Evolutionary conservation across 1,140 invertebrate species (phyloP).

Genomic region (Thalassaphorura encarpata): DNA sequence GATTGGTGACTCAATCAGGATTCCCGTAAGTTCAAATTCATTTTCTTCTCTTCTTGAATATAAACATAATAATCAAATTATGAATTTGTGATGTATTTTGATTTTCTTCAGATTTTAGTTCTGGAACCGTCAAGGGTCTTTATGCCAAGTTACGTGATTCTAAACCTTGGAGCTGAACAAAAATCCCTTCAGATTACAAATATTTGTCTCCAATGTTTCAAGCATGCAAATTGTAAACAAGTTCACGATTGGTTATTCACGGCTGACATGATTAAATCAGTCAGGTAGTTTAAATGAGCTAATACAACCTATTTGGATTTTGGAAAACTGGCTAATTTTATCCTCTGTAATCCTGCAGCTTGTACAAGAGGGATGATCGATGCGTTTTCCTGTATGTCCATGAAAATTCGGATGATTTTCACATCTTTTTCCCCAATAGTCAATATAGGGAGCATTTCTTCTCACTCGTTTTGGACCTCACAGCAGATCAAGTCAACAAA

Average conservation of each 20-base stretch:
- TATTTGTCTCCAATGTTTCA: conserved; percentile 65
- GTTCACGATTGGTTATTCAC: conserved; percentile 91
- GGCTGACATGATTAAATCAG: conserved; percentile 80
- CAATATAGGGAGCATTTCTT: conserved; percentile 71
- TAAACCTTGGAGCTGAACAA: conserved; percentile 85
- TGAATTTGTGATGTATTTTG: conserved; percentile 13
- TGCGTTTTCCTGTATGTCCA: conserved; percentile 96
- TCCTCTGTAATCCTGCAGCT: conserved; percentile 48
- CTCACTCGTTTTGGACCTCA: conserved; percentile 68
- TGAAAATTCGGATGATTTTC: conserved; percentile 97
- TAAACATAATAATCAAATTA: too few relatives aligned
- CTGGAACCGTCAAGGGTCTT: conserved; percentile 85
- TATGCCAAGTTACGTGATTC: conserved; percentile 89
- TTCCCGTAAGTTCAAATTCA: conserved; percentile 76
- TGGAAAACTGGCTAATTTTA: conserved; percentile 3
- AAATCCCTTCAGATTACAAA: conserved; percentile 82
- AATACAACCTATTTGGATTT: conserved; percentile 5
- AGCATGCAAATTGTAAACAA: conserved; percentile 59
- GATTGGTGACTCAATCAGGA: conserved; percentile 68
- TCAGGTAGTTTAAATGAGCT: conserved; percentile 47
- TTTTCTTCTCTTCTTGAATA: too few relatives aligned
- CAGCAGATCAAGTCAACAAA: conserved; percentile 71
- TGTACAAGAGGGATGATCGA: conserved; percentile 91
- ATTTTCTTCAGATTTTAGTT: conserved; percentile 64
- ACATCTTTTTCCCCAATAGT: conserved; percentile 92